Evolutionary conservation across 2,797 vertebrate genomes (phyloP), one percentile per base, ranked within the genome.

Genomic region (Borostomias antarcticus): DNA sequence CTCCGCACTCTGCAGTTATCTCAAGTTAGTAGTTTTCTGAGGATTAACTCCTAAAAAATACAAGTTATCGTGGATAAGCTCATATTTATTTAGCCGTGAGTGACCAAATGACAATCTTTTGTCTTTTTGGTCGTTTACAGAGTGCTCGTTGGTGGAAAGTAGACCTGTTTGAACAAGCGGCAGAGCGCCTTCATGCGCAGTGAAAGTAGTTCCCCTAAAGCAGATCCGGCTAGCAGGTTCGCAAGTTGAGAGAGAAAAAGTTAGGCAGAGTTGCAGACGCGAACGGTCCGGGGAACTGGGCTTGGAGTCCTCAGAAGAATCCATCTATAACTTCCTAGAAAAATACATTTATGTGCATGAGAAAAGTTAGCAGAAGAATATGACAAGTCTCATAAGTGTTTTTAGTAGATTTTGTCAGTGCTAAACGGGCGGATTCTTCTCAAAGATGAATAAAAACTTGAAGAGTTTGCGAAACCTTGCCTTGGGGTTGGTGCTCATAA

Each of bases 201-300:
- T 73, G 73, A 73, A 72, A 72, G 82, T 79, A 84, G 78, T 72
- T 70, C 59, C 72, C 6, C 40, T 4, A 19, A 87, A 85, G 90
- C 89, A 92, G 89, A 77, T 88, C 89, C 88, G 82, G 68, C 26
- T 61, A 76, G 78, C 84, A 90, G 90, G 90, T 90, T 90, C 21
- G 81, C 58, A 81, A 88, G 87, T 84, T 64, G 84, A 81, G 65
- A 77, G 70, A 83, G 86, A 79, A 82, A 80, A 85, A 86, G 83
- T 86, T 84, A 73, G 78, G 81, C 76, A 73, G 78, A 85, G 75
- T 67, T 63, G 76, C 85, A 90, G 87, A 90, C 87, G 82, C 80
- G 87, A 84, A 75, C 78, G 77, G 85, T 89, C 82, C 84, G 75
- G 84, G 56, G 47, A 17, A 66, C 48, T 82, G 82, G 82, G 80